A percentile compares a stretch with the other conserved stretches of the same genome.
Conservation (phyloP, 2,797 vertebrate species). For the Euphonia xanthogaster region DNA sequence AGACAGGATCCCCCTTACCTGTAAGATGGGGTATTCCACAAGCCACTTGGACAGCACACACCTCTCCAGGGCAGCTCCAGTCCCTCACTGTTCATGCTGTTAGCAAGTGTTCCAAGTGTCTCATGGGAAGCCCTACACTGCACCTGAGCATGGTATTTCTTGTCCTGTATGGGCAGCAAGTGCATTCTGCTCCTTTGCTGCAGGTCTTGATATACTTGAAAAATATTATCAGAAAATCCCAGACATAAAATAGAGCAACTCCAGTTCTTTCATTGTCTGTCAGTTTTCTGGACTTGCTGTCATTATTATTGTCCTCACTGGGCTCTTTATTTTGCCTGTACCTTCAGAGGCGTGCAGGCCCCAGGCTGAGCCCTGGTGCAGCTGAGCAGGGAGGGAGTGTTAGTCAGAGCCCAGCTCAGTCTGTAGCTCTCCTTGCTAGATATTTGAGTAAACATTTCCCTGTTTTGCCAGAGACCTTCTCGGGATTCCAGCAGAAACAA, state of each 20-base stretch:
- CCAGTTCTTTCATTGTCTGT: background rate
- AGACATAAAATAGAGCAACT: background rate
- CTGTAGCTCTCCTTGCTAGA: background rate
- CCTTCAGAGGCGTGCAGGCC: background rate
- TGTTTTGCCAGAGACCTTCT: background rate
- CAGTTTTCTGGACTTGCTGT: background rate
- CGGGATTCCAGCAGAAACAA: background rate
- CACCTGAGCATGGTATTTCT: background rate
- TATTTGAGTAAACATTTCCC: background rate
- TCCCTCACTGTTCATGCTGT: background rate
- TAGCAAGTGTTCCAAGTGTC: background rate
- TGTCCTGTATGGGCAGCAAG: background rate
- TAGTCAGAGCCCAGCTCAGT: background rate
- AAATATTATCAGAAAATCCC: background rate
- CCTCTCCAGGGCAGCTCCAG: background rate
- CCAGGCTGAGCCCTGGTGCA: background rate
- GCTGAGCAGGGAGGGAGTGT: background rate
- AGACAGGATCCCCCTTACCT: accelerated
- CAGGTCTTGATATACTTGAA: background rate
- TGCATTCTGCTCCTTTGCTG: background rate
- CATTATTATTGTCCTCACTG: background rate
- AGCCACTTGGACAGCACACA: background rate
- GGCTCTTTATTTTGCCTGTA: background rate
- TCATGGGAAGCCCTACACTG: background rate
- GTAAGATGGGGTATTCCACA: background rate